Evolutionary conservation across 2,113 vertebrate genomes (phyloP).

Genomic region (Myiozetetes cayanensis): DNA sequence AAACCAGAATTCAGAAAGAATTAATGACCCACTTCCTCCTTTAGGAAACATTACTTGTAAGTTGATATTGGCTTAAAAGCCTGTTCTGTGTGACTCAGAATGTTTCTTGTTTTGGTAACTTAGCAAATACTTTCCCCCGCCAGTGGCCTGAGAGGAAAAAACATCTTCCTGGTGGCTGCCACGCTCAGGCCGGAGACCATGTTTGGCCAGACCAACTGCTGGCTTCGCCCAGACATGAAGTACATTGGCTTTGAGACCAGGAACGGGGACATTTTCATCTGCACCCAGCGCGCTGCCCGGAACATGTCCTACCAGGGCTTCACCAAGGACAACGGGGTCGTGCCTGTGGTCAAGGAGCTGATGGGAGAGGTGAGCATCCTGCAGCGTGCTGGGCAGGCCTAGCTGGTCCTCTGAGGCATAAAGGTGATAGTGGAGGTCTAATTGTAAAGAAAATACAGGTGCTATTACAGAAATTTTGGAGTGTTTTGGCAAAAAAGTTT

Average conservation of each 20-base stretch:
- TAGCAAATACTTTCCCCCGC: neutral
- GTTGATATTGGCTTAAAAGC: neutral
- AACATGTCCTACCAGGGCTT: constrained; percentile 98
- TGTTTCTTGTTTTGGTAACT: neutral
- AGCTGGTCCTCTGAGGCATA: neutral
- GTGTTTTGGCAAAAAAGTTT: neutral
- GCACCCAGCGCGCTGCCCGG: constrained; percentile 86
- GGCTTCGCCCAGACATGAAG: constrained; percentile 93
- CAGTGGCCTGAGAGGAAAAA: constrained; percentile 89
- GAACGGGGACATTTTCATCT: constrained; percentile 87
- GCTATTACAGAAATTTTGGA: accelerated
- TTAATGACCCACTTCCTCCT: neutral
- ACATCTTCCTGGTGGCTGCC: constrained; percentile 92
- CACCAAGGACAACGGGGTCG: constrained; percentile 85
- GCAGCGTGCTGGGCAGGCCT: neutral
- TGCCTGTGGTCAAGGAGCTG: constrained; percentile 90
- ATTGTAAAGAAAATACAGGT: accelerated
- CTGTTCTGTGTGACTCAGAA: neutral
- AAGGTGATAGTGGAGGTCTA: neutral
- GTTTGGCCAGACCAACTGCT: constrained; percentile 99
- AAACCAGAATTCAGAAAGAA: neutral
- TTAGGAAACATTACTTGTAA: neutral
- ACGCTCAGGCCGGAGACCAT: constrained; percentile 96
- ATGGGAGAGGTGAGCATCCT: constrained; percentile 86
- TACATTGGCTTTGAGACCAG: constrained; percentile 90